Evolutionary conservation across 2,113 vertebrate species (phyloP), one percentile per base, ranked within the genome.

Genomic region (Chionomys nivalis): DNA sequence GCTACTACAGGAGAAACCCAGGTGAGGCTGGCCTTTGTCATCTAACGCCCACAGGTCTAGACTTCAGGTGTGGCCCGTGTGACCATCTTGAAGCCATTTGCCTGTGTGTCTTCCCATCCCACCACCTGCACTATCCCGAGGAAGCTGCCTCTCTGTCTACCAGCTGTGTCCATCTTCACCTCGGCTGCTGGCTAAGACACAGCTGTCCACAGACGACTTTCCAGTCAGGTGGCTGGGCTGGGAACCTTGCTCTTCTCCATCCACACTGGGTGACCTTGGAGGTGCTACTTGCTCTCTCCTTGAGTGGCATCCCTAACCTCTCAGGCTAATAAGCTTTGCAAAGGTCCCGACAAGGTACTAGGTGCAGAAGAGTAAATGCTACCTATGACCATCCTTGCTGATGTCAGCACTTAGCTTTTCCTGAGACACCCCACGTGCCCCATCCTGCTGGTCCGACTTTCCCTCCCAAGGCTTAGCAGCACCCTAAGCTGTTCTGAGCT

Each of bases 331-430:
- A 58, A 86, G 23, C 21, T 9, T 7, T n/a, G 52, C 5, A 28
- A 63, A 68, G 89, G 28, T 79, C 36, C 63, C 7, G 5, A 13
- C 0, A 0, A 0, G 0, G 13, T 12, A 21, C 26, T 19, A 31
- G 36, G 75, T 23, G 1, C 1, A n/a, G 75, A 7, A 1, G 52
- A 0, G 13, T 28, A 6, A 49, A 42, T 23, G 89, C 0, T 2
- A 5, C 61, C n/a, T 7, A 61, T 0, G 1, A 21, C n/a, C 5
- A 13, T 63, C 24, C 16, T 1, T 28, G 68, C 42, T 12, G 24
- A 11, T 5, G 39, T 3, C 9, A 55, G 55, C 1, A 23, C 26
- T 63, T 5, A 3, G n/a, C 44, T 7, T 44, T 79, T 23, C 79
- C 31, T 9, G 49, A 87, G 66, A 47, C 3, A 9, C 42, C 17